A percentile compares a stretch with the other conserved stretches of the same genome.
Conservation (phyloP, 2,113 vertebrate genomes). For the Lasiurus cinereus region DNA sequence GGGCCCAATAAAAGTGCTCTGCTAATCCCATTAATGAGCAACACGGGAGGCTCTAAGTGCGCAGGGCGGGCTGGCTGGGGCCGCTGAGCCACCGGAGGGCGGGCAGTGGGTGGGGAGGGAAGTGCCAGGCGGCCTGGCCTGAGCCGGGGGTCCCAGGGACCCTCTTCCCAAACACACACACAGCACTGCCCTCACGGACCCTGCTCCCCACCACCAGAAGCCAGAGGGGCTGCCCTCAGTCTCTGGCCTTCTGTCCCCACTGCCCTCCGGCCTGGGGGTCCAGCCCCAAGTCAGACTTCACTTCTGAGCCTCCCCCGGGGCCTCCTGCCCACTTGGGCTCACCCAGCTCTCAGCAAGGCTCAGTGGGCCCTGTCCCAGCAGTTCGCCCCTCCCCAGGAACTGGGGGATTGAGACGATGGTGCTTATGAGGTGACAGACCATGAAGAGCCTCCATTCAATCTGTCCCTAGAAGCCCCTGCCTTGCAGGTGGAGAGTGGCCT, state of each 20-base stretch:
- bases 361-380: background rate
- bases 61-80: constrained; percentile 33
- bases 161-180: background rate
- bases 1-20: constrained; percentile 66
- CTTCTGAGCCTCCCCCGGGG: background rate
- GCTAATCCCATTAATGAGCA: constrained; percentile 74
- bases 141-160: background rate
- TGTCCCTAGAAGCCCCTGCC: background rate
- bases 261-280: background rate
- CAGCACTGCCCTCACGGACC: background rate
- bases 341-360: background rate
- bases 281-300: background rate
- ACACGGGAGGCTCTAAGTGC: background rate
- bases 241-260: background rate
- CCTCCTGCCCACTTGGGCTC: background rate
- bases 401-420: background rate
- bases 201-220: accelerated
- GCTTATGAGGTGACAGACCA: background rate
- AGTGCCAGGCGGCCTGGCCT: background rate
- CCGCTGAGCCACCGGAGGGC: background rate
- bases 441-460: background rate
- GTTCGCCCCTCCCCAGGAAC: background rate
- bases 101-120: constrained; percentile 56
- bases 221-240: background rate
- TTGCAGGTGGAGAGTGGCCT: background rate